These are phyloP conservation scores for Protobothrops flavoviridis DNA, from an alignment of 2,113 vertebrate genomes.

Conservation along the genomic window DNA sequence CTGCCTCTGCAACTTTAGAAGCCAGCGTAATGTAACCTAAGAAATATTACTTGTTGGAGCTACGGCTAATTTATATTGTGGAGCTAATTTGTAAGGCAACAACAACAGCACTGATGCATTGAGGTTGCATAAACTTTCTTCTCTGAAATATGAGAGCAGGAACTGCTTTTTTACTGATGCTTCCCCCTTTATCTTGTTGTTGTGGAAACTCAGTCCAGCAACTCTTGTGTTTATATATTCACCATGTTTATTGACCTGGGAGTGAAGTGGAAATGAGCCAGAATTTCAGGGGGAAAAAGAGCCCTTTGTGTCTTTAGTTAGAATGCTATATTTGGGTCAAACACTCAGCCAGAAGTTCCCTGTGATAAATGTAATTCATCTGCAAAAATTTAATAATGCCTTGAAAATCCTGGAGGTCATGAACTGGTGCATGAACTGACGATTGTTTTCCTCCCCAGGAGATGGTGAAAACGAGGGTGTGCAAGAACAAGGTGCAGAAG, in stretches of 20 bases:
- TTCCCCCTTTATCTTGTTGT: constrained; percentile 24
- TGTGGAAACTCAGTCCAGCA: constrained; percentile 34
- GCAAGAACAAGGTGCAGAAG: constrained; percentile 57
- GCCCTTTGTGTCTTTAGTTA: constrained; percentile 52
- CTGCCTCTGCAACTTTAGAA: constrained; percentile 47
- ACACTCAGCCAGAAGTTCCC: constrained; percentile 57
- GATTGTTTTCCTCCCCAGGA: constrained; percentile 27
- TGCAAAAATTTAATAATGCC: constrained; percentile 67
- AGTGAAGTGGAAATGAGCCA: constrained; percentile 62
- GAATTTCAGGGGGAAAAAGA: constrained; percentile 57
- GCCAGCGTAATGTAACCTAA: constrained; percentile 56
- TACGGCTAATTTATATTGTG: constrained; percentile 49
- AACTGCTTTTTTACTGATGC: constrained; percentile 37
- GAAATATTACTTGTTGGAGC: constrained; percentile 62
- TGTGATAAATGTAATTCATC: constrained; percentile 63
- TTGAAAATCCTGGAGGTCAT: constrained; percentile 58
- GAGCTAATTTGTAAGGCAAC: constrained; percentile 70
- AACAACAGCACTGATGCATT: constrained; percentile 51
- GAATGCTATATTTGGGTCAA: constrained; percentile 60
- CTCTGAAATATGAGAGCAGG: constrained; percentile 54
- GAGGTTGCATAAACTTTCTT: constrained; percentile 60
- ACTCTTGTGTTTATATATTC: constrained; percentile 50
- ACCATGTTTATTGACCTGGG: constrained; percentile 53
- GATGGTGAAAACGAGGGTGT: constrained; percentile 58
- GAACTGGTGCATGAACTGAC: constrained; percentile 54